phyloP scores from a whole-genome alignment of 2,113 vertebrate genomes.

The Calcarius ornatus region DNA sequence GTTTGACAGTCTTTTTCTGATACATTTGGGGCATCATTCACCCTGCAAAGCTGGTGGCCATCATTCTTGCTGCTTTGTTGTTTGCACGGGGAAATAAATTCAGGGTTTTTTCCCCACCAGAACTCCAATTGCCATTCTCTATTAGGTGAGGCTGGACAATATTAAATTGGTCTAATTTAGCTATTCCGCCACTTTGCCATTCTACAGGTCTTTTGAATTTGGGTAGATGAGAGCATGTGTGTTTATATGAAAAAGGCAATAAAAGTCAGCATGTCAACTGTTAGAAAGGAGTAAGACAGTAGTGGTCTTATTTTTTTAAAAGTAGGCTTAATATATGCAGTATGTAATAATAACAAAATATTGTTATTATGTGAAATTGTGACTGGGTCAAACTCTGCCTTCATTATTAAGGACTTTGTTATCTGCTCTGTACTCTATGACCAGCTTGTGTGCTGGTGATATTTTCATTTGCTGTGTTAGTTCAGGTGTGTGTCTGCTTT shows the following conservation, averaged over 20 bases:
- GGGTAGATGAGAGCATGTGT: not conserved
- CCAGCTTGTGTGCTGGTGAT: not conserved
- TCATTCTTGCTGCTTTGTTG: not conserved
- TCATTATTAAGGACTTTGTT: not conserved
- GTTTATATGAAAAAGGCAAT: not conserved
- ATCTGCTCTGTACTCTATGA: not conserved
- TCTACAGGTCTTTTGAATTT: not conserved
- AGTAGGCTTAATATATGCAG: not conserved
- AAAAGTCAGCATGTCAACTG: not conserved
- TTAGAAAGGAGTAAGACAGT: not conserved
- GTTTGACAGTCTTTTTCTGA: not conserved
- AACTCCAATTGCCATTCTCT: not conserved
- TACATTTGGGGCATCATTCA: not conserved
- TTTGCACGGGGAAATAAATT: not conserved
- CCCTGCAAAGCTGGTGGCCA: not conserved
- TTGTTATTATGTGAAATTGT: not conserved
- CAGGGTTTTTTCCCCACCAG: fast-evolving
- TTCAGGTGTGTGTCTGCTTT: not conserved
- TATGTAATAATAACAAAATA: not conserved
- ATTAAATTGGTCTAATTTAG: not conserved
- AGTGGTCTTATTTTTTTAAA: not conserved
- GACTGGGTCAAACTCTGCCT: not conserved
- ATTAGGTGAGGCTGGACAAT: not conserved
- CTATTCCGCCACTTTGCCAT: not conserved
- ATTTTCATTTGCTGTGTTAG: not conserved